phyloP scores from a whole-genome alignment of 2,888 invertebrate species.

The Nephrotoma appendiculata region DNA sequence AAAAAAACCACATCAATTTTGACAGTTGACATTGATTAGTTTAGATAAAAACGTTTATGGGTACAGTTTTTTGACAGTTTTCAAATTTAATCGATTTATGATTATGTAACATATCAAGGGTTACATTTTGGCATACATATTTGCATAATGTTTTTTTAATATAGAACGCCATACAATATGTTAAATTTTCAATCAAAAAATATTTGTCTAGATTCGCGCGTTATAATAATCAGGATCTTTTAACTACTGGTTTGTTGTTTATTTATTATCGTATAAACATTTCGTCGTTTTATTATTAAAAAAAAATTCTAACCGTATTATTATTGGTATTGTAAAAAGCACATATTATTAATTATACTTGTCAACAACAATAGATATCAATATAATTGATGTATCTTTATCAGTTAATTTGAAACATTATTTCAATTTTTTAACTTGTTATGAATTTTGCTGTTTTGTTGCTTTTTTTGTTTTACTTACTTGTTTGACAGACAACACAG shows the following conservation, averaged over 20 bases:
- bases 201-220: not conserved
- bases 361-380: slow-evolving; percentile 1
- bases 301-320: not conserved
- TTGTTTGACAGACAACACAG: not conserved
- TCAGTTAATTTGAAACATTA: not conserved
- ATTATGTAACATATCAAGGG: not conserved
- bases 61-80: not conserved
- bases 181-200: not conserved
- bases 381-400: slow-evolving; percentile 1
- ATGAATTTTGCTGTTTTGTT: not conserved
- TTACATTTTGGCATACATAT: not conserved
- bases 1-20: not conserved
- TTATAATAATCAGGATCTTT: not conserved
- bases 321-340: not conserved
- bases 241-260: not conserved
- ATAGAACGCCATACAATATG: not conserved
- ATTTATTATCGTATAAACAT: not conserved
- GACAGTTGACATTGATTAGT: not conserved
- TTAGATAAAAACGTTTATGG: not conserved
- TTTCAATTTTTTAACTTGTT: not conserved
- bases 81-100: not conserved
- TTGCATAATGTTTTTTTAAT: not conserved
- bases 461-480: not conserved
- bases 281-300: not conserved
- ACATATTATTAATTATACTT: slow-evolving; percentile 1